Conservation (phyloP, 2,888 invertebrate species). For the Bombylius major region DNA sequence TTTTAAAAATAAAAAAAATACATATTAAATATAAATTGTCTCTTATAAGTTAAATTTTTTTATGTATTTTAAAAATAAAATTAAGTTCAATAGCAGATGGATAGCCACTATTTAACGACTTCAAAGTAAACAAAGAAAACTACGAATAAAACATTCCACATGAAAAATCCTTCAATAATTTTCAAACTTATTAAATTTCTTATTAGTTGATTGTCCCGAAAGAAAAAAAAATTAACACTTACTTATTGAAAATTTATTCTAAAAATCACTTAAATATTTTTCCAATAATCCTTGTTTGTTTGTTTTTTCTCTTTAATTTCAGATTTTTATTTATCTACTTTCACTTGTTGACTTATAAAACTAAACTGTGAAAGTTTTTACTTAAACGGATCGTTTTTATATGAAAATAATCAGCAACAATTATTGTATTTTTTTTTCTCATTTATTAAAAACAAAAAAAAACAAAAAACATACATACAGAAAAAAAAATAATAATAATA, state of each 20-base stretch:
- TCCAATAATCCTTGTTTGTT: not conserved
- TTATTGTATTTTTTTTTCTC: no score
- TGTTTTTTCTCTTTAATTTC: not conserved
- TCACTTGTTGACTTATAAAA: not conserved
- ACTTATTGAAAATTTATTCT: not conserved
- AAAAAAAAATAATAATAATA: not conserved
- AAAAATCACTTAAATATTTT: not conserved
- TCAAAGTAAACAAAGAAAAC: no score
- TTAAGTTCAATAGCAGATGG: no score
- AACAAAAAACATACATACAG: not conserved
- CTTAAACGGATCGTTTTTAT: not conserved
- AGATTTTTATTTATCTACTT: not conserved
- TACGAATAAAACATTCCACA: no score
- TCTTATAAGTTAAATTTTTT: no score
- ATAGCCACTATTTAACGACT: no score
- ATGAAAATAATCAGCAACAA: not conserved
- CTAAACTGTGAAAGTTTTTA: not conserved
- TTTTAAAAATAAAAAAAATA: no score
- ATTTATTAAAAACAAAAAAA: not conserved
- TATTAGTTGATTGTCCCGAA: not conserved
- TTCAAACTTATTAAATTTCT: not conserved
- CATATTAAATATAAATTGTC: no score
- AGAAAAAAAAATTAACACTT: no score
- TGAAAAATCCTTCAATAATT: no score
- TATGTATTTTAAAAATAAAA: no score